phyloP scores from a whole-genome alignment of 1,140 invertebrate genomes.

The Dendroctonus valens region DNA sequence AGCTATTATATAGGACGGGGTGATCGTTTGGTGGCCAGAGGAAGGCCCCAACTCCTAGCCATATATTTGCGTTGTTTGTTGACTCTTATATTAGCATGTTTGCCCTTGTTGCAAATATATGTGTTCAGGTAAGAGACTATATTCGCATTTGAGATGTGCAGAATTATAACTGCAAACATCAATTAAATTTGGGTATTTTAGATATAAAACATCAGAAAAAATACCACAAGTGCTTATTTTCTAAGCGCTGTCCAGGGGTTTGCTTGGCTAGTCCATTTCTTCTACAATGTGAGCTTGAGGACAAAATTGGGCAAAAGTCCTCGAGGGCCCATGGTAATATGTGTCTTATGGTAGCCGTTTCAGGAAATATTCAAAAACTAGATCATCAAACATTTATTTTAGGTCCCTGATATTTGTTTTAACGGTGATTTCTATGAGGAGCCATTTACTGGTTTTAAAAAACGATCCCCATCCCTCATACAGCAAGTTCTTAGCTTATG shows the following conservation, averaged over 20 bases:
- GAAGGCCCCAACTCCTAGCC: constrained; percentile 58
- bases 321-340: constrained; percentile 67
- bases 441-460: constrained; percentile 43
- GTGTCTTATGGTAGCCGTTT: constrained; percentile 61
- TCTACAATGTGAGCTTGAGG: constrained; percentile 68
- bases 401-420: constrained; percentile 58
- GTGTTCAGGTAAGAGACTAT: constrained; percentile 45
- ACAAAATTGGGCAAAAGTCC: constrained; percentile 63
- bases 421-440: constrained; percentile 58
- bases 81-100: constrained; percentile 59
- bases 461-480: constrained; percentile 43
- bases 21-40: constrained; percentile 56
- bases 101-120: constrained; percentile 67
- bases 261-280: constrained; percentile 76
- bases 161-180: neutral
- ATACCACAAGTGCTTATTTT: constrained; percentile 66
- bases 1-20: constrained; percentile 73
- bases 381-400: neutral
- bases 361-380: neutral
- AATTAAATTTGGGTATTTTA: constrained; percentile 16
- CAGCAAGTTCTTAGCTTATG: constrained; percentile 49
- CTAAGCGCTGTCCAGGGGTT: constrained; percentile 65
- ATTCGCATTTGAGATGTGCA: neutral
- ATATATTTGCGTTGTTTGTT: constrained; percentile 63
- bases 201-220: constrained; percentile 40